A percentile compares a stretch with the other conserved stretches of the same genome.
phyloP scores from a whole-genome alignment of 2,113 vertebrate species.

The Anguilla rostrata region DNA sequence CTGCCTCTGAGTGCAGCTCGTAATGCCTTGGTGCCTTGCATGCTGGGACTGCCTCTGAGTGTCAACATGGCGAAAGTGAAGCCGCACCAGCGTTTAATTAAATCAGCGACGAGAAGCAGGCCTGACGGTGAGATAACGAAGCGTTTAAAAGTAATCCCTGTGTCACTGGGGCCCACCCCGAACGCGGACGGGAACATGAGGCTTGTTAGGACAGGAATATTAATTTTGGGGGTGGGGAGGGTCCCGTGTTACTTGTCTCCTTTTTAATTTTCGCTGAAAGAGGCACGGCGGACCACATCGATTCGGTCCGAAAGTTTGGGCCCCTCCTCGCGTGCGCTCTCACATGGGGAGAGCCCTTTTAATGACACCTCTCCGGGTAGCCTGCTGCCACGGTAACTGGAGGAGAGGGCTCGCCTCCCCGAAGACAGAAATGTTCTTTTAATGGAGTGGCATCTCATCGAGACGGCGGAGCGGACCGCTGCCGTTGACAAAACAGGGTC shows the following conservation, averaged over 20 bases:
- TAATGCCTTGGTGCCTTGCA: no score
- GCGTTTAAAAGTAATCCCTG: slow-evolving; percentile 75
- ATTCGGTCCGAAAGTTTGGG: slow-evolving; percentile 19
- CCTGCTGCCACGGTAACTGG: not conserved
- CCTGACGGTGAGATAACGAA: slow-evolving; percentile 76
- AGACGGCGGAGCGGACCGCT: not conserved
- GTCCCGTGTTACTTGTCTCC: slow-evolving; percentile 25
- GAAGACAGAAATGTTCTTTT: not conserved
- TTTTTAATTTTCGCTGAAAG: slow-evolving; percentile 23
- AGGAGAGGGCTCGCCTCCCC: not conserved
- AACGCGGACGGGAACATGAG: slow-evolving; percentile 28
- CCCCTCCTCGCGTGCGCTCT: not conserved
- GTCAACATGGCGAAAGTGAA: slow-evolving; percentile 25
- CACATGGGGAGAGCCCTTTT: not conserved
- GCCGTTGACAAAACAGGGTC: not conserved
- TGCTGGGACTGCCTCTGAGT: not conserved
- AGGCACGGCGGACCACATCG: slow-evolving; percentile 16
- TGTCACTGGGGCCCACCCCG: slow-evolving; percentile 55
- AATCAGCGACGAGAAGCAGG: slow-evolving; percentile 71
- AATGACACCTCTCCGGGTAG: not conserved
- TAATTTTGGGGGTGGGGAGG: slow-evolving; percentile 34
- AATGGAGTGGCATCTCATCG: slow-evolving; percentile 13
- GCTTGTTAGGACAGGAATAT: slow-evolving; percentile 34
- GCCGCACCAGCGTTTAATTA: slow-evolving; percentile 45
- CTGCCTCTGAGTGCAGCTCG: no score